Evolutionary conservation across 2,113 vertebrate species (phyloP).

Genomic region (Physeter macrocephalus): DNA sequence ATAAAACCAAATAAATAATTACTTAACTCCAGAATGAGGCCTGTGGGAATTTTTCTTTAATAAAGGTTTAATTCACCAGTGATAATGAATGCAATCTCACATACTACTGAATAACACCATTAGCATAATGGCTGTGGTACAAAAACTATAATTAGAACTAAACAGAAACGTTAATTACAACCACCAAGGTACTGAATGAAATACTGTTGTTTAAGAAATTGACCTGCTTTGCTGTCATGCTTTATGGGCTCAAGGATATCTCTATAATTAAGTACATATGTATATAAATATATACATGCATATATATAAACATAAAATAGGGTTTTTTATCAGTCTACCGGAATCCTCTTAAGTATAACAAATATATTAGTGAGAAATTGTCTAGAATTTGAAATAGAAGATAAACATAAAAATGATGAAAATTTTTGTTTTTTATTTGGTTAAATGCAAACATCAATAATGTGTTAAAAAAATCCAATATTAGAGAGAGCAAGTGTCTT

Average conservation of each 20-base stretch:
- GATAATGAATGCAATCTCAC: constrained; percentile 92
- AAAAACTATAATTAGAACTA: constrained; percentile 90
- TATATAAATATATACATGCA: background rate
- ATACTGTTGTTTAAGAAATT: constrained; percentile 78
- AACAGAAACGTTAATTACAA: constrained; percentile 87
- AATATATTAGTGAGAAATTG: constrained; percentile 7
- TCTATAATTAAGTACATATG: constrained; percentile 47
- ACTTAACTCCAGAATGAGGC: constrained; percentile 88
- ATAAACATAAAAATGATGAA: constrained; percentile 38
- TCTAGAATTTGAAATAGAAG: constrained; percentile 20
- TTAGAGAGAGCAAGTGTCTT: background rate
- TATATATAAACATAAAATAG: background rate
- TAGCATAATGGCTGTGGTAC: constrained; percentile 89
- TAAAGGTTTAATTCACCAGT: constrained; percentile 91
- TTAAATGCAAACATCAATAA: constrained; percentile 40
- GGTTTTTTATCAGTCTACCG: background rate
- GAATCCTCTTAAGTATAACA: background rate
- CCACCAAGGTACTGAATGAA: constrained; percentile 82
- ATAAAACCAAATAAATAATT: constrained; percentile 91
- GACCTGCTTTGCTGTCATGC: constrained; percentile 68
- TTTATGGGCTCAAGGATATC: constrained; percentile 51
- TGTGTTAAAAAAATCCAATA: constrained; percentile 20
- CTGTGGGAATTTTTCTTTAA: constrained; percentile 89
- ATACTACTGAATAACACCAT: constrained; percentile 88
- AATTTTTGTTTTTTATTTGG: constrained; percentile 14